Conservation (phyloP, 1,140 invertebrate species). For the Marisa cornuarietis region DNA sequence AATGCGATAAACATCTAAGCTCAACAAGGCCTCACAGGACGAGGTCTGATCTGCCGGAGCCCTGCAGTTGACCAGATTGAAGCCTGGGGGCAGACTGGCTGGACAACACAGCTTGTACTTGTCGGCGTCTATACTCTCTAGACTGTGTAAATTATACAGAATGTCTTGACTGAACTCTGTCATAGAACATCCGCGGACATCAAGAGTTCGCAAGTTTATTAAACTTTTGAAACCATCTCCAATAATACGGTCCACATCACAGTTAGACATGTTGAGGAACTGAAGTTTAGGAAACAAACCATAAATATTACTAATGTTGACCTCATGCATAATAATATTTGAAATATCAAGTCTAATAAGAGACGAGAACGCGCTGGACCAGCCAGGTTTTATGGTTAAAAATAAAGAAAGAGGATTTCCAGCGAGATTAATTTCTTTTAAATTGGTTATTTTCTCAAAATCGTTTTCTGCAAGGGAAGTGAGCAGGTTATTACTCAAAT, state of each 20-base stretch:
- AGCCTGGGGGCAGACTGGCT: not conserved
- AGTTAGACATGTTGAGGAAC: conserved; percentile 8
- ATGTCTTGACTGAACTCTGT: conserved; percentile 18
- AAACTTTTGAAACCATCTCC: conserved; percentile 15
- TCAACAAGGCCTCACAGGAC: conserved; percentile 35
- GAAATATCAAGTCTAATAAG: not conserved
- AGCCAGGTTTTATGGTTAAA: too few relatives aligned
- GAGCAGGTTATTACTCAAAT: conserved; percentile 17
- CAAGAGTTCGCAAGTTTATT: conserved; percentile 8
- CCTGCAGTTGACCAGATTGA: conserved; percentile 25
- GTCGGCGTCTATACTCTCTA: conserved; percentile 25
- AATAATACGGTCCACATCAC: not conserved
- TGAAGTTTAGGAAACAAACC: not conserved
- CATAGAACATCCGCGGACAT: conserved; percentile 25
- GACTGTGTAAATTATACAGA: conserved; percentile 20
- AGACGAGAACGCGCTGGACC: too few relatives aligned
- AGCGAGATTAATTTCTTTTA: not conserved
- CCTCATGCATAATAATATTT: not conserved
- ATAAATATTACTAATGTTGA: not conserved
- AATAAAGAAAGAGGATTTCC: not conserved
- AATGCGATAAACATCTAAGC: conserved; percentile 20
- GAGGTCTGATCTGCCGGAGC: conserved; percentile 30
- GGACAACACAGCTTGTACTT: conserved; percentile 36
- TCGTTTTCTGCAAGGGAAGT: not conserved
- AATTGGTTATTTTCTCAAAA: not conserved